Percentiles rank a stretch among this genome's conserved stretches.
Evolutionary conservation across 1,140 invertebrate species (phyloP).

Genomic region (Periplaneta americana): DNA sequence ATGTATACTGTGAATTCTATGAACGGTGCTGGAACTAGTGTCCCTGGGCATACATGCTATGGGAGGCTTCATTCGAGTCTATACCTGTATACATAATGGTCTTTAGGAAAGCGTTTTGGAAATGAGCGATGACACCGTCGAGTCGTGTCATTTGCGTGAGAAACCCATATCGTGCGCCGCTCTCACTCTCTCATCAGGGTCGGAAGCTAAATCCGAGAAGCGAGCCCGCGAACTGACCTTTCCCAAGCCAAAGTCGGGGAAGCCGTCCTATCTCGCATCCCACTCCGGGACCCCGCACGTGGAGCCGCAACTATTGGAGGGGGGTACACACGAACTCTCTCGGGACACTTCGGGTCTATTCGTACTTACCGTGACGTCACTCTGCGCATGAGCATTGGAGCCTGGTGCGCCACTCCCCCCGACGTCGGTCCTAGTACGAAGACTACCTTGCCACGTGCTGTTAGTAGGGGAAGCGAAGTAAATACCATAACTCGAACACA

Average conservation of each 20-base stretch:
- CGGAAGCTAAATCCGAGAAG: neutral
- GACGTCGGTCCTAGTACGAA: neutral
- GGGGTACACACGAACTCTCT: neutral
- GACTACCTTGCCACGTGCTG: conserved; percentile 3
- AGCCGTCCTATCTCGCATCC: neutral
- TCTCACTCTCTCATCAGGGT: neutral
- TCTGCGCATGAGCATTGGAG: neutral
- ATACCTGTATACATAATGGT: too few species aligned
- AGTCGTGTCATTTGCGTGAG: neutral
- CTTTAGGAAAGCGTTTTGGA: too few species aligned
- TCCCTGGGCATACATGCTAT: too few species aligned
- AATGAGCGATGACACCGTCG: too few species aligned
- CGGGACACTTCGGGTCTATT: neutral
- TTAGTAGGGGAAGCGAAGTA: neutral
- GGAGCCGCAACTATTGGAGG: neutral
- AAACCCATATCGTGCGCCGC: neutral
- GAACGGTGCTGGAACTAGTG: too few species aligned
- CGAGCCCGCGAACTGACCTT: neutral
- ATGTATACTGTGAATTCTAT: too few species aligned
- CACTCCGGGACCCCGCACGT: neutral
- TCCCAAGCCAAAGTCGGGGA: neutral
- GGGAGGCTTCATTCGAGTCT: too few species aligned
- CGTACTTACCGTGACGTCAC: neutral
- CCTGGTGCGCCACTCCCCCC: neutral
- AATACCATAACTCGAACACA: neutral